Evolutionary conservation across 2,888 invertebrate species (phyloP).

Genomic region (Drosophila anceps): DNA sequence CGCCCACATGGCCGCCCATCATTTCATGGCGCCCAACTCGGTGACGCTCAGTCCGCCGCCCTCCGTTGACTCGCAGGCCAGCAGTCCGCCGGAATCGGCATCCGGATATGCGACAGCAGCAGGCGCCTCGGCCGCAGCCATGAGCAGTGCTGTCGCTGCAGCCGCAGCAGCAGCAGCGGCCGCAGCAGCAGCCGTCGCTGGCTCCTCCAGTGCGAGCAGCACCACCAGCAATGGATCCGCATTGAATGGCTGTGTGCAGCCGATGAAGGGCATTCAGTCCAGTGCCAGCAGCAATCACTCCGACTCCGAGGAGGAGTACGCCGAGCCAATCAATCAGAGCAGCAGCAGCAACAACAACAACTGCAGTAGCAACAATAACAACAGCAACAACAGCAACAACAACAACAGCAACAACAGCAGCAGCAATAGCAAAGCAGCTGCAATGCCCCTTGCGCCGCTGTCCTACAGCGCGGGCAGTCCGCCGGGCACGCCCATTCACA

Average conservation of each 20-base stretch:
- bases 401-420: slow-evolving; percentile 31
- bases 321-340: slow-evolving; percentile 64
- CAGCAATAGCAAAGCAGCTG: slow-evolving; percentile 32
- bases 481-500: slow-evolving; percentile 89
- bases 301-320: slow-evolving; percentile 92
- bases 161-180: slow-evolving; percentile 46
- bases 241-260: slow-evolving; percentile 77
- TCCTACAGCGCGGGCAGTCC: slow-evolving; percentile 86
- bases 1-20: slow-evolving; percentile 87
- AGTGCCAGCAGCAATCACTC: slow-evolving; percentile 90
- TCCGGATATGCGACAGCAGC: slow-evolving; percentile 86
- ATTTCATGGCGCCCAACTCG: slow-evolving; percentile 93
- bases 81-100: slow-evolving; percentile 92
- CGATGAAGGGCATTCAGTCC: slow-evolving; percentile 85
- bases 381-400: slow-evolving; percentile 30
- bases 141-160: slow-evolving; percentile 20
- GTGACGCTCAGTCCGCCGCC: slow-evolving; percentile 96
- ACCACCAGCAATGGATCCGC: slow-evolving; percentile 56
- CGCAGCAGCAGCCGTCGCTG: slow-evolving; percentile 13
- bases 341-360: slow-evolving; percentile 31
- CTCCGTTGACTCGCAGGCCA: slow-evolving; percentile 94
- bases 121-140: slow-evolving; percentile 34
- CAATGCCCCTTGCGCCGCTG: slow-evolving; percentile 81
- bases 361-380: slow-evolving; percentile 25
- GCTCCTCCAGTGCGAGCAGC: slow-evolving; percentile 60